These are phyloP conservation scores for Selenia dentaria DNA, from an alignment of 2,888 invertebrate species.

Conservation along the genomic window DNA sequence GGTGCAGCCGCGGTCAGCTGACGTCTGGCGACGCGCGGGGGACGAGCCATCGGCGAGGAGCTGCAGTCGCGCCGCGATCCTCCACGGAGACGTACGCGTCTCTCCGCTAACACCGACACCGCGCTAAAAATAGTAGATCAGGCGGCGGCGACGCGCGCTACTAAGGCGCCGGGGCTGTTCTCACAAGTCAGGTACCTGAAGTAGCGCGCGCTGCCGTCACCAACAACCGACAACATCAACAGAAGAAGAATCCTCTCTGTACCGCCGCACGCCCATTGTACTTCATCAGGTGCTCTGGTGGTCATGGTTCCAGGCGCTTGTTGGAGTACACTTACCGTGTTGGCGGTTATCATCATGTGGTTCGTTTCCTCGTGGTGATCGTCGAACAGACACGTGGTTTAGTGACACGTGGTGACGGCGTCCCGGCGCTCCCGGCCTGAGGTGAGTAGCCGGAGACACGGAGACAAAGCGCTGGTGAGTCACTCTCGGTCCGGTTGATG, in stretches of 20 bases:
- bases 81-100: conserved; percentile 62
- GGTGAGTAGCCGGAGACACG: conserved; percentile 46
- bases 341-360: conserved; percentile 80
- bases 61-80: conserved; percentile 75
- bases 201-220: conserved; percentile 96
- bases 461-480: conserved; percentile 72
- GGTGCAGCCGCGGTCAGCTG: conserved; percentile 84
- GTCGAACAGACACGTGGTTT: conserved; percentile 34
- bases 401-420: conserved; percentile 51
- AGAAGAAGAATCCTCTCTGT: conserved; percentile 83
- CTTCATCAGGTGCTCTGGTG: conserved; percentile 99
- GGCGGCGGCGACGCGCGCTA: conserved; percentile 89
- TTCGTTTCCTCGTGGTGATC: conserved; percentile 29
- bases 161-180: conserved; percentile 94
- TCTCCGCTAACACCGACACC: conserved; percentile 46
- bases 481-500: conserved; percentile 64
- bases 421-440: conserved; percentile 35
- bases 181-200: conserved; percentile 98
- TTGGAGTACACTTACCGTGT: conserved; percentile 99
- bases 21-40: conserved; percentile 83
- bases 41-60: conserved; percentile 61
- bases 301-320: conserved; percentile 96
- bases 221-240: conserved; percentile 38
- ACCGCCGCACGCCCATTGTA: conserved; percentile 98
- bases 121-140: conserved; percentile 66